Conservation (phyloP, 2,113 vertebrate species). For the Caloenas nicobarica region DNA sequence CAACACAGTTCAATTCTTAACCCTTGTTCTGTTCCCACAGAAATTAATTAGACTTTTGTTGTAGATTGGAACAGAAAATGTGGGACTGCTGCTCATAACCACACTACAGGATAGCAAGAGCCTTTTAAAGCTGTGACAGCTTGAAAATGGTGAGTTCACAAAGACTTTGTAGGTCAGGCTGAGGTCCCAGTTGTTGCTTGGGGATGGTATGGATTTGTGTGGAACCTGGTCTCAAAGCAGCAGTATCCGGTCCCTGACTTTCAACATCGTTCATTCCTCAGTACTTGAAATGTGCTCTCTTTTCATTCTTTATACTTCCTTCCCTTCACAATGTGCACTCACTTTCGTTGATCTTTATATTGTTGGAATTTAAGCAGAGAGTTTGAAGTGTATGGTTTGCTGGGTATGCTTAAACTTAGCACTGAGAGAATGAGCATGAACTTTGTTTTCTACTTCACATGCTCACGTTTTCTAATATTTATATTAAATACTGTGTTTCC, state of each 20-base stretch:
- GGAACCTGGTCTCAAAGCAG: not conserved
- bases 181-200: not conserved
- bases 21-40: not conserved
- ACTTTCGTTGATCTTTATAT: not conserved
- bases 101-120: not conserved
- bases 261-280: not conserved
- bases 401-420: not conserved
- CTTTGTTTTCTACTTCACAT: not conserved
- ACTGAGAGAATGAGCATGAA: not conserved
- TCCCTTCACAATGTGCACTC: not conserved
- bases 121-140: not conserved
- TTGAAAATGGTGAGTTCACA: not conserved
- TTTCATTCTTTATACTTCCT: not conserved
- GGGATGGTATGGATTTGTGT: not conserved
- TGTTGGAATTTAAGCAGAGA: not conserved
- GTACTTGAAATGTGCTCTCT: not conserved
- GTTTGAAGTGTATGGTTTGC: not conserved
- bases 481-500: constrained; percentile 18
- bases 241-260: not conserved
- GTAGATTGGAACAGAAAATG: not conserved
- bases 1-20: not conserved
- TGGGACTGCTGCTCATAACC: not conserved
- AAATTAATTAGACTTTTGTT: not conserved
- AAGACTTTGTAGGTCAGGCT: not conserved
- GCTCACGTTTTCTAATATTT: not conserved